Conservation (phyloP, 2,888 invertebrate species). For the Plagiodera versicolora region DNA sequence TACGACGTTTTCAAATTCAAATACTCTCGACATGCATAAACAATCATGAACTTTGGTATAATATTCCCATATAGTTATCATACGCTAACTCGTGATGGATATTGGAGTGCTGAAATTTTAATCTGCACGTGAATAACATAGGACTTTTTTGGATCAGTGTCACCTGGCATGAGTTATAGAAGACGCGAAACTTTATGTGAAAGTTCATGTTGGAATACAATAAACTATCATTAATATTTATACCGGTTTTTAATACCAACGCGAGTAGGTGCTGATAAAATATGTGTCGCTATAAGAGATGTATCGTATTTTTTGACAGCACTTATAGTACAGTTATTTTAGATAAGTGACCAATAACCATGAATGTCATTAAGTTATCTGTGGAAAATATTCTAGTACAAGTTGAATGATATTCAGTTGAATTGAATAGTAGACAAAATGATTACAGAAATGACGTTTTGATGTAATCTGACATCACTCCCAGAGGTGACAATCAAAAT, state of each 20-base stretch:
- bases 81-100: slow-evolving; percentile 42
- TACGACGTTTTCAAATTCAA: too few species aligned
- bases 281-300: slow-evolving; percentile 28
- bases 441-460: too few species aligned
- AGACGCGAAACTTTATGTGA: slow-evolving; percentile 45
- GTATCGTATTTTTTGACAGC: slow-evolving; percentile 2
- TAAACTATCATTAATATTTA: slow-evolving; percentile 44
- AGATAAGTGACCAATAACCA: too few species aligned
- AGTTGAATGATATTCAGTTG: too few species aligned
- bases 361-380: too few species aligned
- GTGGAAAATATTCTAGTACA: too few species aligned
- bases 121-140: slow-evolving; percentile 44
- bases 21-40: too few species aligned
- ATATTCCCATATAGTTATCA: slow-evolving; percentile 18
- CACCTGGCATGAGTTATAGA: slow-evolving; percentile 43
- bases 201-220: slow-evolving; percentile 49
- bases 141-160: slow-evolving; percentile 47
- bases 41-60: too few species aligned
- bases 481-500: too few species aligned
- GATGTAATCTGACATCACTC: too few species aligned
- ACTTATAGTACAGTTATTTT: neutral
- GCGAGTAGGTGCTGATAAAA: slow-evolving; percentile 40
- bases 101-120: slow-evolving; percentile 46
- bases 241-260: slow-evolving; percentile 39
- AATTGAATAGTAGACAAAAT: too few species aligned